Percentiles rank a stretch among this genome's conserved stretches.
Evolutionary conservation across 2,888 invertebrate species (phyloP).

Genomic region (Nomada goodeniana): DNA sequence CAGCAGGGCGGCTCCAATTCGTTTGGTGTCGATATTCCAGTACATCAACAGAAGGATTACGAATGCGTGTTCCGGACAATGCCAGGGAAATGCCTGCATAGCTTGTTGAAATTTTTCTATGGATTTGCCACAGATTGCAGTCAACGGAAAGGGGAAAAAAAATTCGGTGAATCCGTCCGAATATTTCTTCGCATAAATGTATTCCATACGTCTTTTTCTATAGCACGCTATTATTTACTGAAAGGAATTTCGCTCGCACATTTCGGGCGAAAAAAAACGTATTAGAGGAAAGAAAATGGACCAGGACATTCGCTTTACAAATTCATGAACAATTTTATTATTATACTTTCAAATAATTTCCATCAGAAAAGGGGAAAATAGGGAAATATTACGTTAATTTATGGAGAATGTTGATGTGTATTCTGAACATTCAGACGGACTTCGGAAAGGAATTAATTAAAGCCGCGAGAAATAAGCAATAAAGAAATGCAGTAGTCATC

Average conservation of each 20-base stretch:
- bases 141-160: not conserved
- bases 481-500: no score
- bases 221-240: not conserved
- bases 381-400: no score
- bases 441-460: no score
- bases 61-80: conserved; percentile 29
- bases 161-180: not conserved
- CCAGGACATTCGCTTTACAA: no score
- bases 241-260: not conserved
- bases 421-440: no score
- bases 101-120: conserved; percentile 22
- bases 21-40: conserved; percentile 37
- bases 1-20: conserved; percentile 16
- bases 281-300: no score
- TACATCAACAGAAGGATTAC: conserved; percentile 37
- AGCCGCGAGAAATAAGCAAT: no score
- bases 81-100: conserved; percentile 17
- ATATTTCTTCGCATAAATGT: not conserved
- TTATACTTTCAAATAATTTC: no score
- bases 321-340: no score
- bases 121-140: not conserved
- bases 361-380: no score
- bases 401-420: no score
- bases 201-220: not conserved
- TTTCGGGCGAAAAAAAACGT: no score